Evolutionary conservation across 2,113 vertebrate species (phyloP).

Genomic region (Nerophis lumbriciformis): DNA sequence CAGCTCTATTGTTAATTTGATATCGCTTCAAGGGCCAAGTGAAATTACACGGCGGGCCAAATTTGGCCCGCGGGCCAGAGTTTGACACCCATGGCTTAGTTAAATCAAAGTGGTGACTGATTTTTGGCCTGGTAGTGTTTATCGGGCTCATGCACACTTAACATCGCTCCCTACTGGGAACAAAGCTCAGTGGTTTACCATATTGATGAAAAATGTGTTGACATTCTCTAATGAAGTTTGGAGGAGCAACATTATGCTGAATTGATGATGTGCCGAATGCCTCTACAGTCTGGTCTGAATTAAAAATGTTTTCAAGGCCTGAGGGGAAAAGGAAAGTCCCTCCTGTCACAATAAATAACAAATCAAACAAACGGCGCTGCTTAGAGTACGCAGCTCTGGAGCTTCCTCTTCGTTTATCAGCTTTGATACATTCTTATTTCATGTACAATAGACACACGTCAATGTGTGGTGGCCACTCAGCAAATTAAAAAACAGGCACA

Average conservation of each 20-base stretch:
- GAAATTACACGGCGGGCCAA: too few species aligned
- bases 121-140: not conserved
- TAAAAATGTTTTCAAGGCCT: conserved; percentile 46
- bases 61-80: too few species aligned
- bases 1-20: too few species aligned
- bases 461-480: conserved; percentile 2
- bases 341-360: conserved; percentile 32
- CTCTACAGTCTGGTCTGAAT: conserved; percentile 44
- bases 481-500: not conserved
- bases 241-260: conserved; percentile 60
- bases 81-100: too few species aligned
- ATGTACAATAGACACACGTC: conserved; percentile 7
- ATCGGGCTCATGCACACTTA: conserved; percentile 10
- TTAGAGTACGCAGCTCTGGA: conserved; percentile 37
- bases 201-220: conserved; percentile 43
- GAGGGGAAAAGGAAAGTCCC: conserved; percentile 44
- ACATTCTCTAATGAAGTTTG: conserved; percentile 42
- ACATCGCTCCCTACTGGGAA: conserved; percentile 16
- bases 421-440: not conserved
- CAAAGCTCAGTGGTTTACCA: conserved; percentile 40
- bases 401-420: not conserved
- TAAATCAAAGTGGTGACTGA: not conserved
- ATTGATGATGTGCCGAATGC: conserved; percentile 50
- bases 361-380: conserved; percentile 47
- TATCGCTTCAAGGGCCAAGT: too few species aligned